These are phyloP conservation scores for Coremacera marginata DNA, from an alignment of 2,888 invertebrate genomes.

Conservation along the genomic window DNA sequence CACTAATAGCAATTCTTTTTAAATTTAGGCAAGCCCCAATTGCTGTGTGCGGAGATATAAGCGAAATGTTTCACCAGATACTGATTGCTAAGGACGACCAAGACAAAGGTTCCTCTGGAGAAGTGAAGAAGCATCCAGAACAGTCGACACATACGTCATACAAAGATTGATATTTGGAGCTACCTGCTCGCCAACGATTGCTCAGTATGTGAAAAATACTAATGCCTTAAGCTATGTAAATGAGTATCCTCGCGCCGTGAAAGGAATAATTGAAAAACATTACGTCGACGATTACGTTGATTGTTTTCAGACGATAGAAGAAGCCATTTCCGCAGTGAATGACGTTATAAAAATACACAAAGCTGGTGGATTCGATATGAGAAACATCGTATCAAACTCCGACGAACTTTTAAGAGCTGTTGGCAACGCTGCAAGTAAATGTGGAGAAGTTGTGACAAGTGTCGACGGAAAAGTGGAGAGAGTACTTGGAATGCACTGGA, in stretches of 20 bases:
- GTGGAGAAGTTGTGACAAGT: background rate
- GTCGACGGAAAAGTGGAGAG: background rate
- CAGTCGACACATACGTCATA: background rate
- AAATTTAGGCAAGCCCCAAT: constrained; percentile 38
- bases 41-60: constrained; percentile 31
- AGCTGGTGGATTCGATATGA: constrained; percentile 14
- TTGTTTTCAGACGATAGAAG: constrained; percentile 11
- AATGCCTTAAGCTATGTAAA: background rate
- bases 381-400: constrained; percentile 14
- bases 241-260: background rate
- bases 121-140: background rate
- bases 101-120: constrained; percentile 8
- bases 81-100: background rate
- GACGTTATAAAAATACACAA: constrained; percentile 14
- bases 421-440: background rate
- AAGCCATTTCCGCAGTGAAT: background rate
- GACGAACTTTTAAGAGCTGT: background rate
- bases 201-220: constrained; percentile 3
- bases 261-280: constrained; percentile 6
- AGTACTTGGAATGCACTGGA: constrained; percentile 36
- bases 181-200: background rate
- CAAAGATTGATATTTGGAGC: background rate
- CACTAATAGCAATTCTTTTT: constrained; percentile 27
- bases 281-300: constrained; percentile 30
- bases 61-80: constrained; percentile 7